Conservation (phyloP, 2,113 vertebrate species). For the Anolis sagrei region DNA sequence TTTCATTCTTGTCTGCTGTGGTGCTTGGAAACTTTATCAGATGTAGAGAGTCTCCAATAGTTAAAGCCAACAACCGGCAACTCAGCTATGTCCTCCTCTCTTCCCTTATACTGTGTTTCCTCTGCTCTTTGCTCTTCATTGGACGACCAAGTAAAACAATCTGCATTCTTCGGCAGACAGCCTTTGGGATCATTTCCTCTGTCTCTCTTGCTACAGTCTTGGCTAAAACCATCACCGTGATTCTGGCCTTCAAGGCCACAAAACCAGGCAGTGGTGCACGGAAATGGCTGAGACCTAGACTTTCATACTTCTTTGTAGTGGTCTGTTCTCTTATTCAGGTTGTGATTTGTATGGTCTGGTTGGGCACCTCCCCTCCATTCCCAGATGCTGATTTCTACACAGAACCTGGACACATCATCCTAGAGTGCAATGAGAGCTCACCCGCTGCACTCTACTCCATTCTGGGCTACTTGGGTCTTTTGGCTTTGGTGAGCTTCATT, state of each 20-base stretch:
- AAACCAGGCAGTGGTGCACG: not conserved
- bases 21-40: too few relatives aligned
- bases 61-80: not conserved
- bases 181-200: not conserved
- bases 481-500: not conserved
- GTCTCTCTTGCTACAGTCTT: not conserved
- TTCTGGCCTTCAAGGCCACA: not conserved
- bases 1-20: too few relatives aligned
- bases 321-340: not conserved
- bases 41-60: too few relatives aligned
- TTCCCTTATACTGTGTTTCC: not conserved
- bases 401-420: not conserved
- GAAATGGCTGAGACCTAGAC: not conserved
- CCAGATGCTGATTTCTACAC: not conserved
- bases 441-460: not conserved
- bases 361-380: not conserved
- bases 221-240: slow-evolving; percentile 1
- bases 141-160: not conserved
- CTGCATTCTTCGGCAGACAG: not conserved
- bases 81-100: not conserved
- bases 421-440: not conserved
- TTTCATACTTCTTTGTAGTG: not conserved
- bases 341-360: not conserved
- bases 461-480: not conserved
- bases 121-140: not conserved